phyloP scores from a whole-genome alignment of 92 coral and sea anemone genomes.

The Muricea muricata region DNA sequence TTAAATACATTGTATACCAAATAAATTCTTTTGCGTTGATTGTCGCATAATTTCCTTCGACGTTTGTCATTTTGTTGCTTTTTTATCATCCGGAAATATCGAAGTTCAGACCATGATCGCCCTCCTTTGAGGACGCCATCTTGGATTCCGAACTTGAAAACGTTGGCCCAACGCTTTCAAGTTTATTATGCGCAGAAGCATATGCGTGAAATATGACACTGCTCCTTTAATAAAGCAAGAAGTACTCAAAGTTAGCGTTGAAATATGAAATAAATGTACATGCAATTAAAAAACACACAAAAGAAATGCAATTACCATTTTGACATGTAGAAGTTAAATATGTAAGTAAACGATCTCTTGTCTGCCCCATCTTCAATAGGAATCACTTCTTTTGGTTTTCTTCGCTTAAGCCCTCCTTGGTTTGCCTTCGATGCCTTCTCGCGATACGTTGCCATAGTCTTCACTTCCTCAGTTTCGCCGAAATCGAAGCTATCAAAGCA shows the following conservation, averaged over 20 bases:
- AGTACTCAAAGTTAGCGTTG: background rate
- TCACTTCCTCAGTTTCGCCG: background rate
- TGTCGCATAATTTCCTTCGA: too few species aligned
- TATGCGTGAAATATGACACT: too few species aligned
- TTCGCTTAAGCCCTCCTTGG: constrained; percentile 61
- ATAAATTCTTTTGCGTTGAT: too few species aligned
- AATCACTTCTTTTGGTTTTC: constrained; percentile 46
- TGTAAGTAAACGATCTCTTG: constrained; percentile 51
- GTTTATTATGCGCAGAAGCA: too few species aligned
- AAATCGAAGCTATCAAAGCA: constrained; percentile 35
- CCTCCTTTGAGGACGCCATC: too few species aligned
- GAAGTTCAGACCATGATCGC: too few species aligned
- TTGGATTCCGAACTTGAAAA: too few species aligned
- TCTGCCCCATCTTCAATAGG: constrained; percentile 47
- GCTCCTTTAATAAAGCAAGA: too few species aligned
- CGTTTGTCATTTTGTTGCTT: too few species aligned
- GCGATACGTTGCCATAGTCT: background rate
- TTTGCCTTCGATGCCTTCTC: constrained; percentile 59
- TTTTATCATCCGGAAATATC: too few species aligned
- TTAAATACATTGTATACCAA: too few species aligned
- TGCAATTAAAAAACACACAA: background rate
- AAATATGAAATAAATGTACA: background rate
- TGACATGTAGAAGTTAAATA: background rate
- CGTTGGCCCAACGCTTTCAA: too few species aligned
- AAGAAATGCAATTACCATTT: background rate